Base-by-base conservation (phyloP, 2,113 vertebrate genomes). In the Xyliphius kryptos region DNA sequence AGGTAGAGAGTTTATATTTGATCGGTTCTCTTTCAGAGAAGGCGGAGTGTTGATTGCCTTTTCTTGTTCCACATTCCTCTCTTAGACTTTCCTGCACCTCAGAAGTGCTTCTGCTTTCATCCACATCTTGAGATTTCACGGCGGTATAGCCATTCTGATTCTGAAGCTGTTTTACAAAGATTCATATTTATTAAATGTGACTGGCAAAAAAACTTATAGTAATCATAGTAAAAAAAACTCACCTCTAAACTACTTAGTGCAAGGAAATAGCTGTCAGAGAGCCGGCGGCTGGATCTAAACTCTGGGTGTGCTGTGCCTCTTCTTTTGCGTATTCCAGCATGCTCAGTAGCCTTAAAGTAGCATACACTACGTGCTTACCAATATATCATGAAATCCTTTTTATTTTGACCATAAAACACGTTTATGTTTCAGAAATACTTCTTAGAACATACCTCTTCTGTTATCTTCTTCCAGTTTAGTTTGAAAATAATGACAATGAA, bases 391-490 rank as follows among this genome's bases (percentile, higher is more conserved):
- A 53, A 22, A 38, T 50, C 6, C 6, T 36, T n/a, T 32, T 1
- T 1, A 32, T 9, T 32, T 32, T 32, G 26, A 5, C 4, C 26
- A 32, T 1, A n/a, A n/a, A n/a, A n/a, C n/a, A n/a, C n/a, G n/a
- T 32, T 1, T 32, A 32, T 32, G 2, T 5, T 6, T 6, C 7
- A 61, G 20, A 40, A n/a, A n/a, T n/a, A n/a, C n/a, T n/a, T n/a
- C 12, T 26, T 47, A 15, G 50, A 5, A 12, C 26, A 0, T 77
- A 97, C 95, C 90, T 96, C 85, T 36, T 90, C 83, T 6, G 90
- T 88, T 15, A 91, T 87, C 48, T 65, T 87, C 61, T 83, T 82
- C 93, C 95, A 95, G 43, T 96, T 82, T 20, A 93, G 78, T 5
- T 67, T 85, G 43, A 86, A 72, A 66, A 95, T 88, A 41, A 92